phyloP scores from a whole-genome alignment of 2,797 vertebrate genomes.

The Tamandua tetradactyla region DNA sequence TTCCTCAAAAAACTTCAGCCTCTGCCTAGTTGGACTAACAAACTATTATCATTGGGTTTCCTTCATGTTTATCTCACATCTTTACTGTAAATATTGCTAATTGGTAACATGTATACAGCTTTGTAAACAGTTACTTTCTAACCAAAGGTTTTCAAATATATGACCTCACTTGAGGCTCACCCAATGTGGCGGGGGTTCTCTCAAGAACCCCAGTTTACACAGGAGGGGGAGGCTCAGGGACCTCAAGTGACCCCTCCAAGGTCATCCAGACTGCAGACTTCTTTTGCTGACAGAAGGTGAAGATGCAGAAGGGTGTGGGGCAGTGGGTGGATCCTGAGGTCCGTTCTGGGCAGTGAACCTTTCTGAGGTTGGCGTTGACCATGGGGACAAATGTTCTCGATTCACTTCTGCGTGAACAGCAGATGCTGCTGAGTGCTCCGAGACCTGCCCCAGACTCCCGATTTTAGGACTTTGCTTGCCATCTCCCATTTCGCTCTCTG shows the following conservation, averaged over 20 bases:
- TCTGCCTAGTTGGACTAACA: neutral
- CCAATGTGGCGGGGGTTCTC: neutral
- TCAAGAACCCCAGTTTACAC: neutral
- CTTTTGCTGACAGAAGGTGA: neutral
- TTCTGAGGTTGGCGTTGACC: neutral
- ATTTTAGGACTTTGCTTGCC: conserved; percentile 11
- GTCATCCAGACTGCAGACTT: neutral
- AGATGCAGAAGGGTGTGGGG: rapidly evolving
- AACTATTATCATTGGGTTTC: neutral
- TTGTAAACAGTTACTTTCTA: conserved; percentile 37
- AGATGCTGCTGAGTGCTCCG: neutral
- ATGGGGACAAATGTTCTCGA: neutral
- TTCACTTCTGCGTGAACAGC: neutral
- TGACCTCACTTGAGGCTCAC: conserved; percentile 34
- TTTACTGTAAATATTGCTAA: conserved; percentile 36
- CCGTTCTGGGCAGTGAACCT: neutral
- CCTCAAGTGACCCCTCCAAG: neutral
- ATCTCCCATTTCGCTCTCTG: neutral
- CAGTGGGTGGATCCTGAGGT: neutral
- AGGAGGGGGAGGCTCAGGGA: neutral
- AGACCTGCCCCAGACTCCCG: neutral
- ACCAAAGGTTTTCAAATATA: conserved; percentile 39
- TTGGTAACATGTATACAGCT: neutral
- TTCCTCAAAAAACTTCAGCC: conserved; percentile 14
- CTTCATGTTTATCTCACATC: neutral